Evolutionary conservation across 2,113 vertebrate genomes (phyloP).

Genomic region (Semnornis frantzii): DNA sequence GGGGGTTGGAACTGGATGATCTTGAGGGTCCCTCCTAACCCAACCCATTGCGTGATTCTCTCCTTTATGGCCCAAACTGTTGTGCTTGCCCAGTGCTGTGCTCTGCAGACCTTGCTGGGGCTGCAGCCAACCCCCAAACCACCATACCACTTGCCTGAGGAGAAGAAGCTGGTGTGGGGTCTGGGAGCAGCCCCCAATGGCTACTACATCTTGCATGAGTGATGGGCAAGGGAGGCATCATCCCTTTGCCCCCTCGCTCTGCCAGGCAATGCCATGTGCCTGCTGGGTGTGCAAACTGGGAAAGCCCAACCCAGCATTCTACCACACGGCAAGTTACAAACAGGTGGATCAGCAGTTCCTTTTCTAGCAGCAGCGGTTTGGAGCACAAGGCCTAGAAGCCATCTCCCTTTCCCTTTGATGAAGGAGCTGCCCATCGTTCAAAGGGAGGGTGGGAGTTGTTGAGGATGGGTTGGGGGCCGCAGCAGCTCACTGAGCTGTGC

Average conservation of each 20-base stretch:
- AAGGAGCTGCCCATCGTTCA: background rate
- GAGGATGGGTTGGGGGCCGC: background rate
- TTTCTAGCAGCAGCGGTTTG: background rate
- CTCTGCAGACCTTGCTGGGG: background rate
- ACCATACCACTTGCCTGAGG: accelerated
- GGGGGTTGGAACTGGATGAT: no score
- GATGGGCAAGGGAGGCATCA: accelerated
- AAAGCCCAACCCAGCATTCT: no score
- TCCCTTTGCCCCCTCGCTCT: background rate
- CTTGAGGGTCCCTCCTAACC: no score
- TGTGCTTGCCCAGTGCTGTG: background rate
- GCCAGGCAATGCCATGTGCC: background rate
- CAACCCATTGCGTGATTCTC: no score
- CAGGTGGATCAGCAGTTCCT: background rate
- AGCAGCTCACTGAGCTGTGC: background rate
- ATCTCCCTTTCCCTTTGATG: background rate
- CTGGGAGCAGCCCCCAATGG: background rate
- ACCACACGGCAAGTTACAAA: background rate
- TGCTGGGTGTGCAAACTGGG: no score
- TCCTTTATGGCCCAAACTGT: accelerated
- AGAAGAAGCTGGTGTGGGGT: accelerated
- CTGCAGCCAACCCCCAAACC: background rate
- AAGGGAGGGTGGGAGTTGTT: background rate
- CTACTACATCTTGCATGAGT: background rate
- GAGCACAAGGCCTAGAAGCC: background rate